Evolutionary conservation across 23 tunicate species (phyloP).

Genomic region (Ascidia mentula): DNA sequence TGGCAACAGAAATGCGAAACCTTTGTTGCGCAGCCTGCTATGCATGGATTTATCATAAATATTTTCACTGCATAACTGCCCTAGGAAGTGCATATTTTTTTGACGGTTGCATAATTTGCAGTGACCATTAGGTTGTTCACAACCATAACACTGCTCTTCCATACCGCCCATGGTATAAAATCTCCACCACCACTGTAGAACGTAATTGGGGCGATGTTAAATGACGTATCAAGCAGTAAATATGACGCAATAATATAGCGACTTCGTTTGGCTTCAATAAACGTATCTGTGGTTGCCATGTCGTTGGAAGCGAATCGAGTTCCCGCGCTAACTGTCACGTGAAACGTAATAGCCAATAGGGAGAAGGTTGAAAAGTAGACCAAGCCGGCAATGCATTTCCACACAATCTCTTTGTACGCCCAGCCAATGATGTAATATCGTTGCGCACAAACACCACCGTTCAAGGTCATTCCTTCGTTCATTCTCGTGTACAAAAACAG

Average conservation of each 20-base stretch:
- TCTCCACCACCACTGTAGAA: neutral
- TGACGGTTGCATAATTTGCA: too few relatives aligned
- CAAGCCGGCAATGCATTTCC: neutral
- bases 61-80: too few relatives aligned
- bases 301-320: neutral
- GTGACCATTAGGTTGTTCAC: neutral
- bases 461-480: neutral
- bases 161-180: neutral
- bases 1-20: too few relatives aligned
- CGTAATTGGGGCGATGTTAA: neutral
- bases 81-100: too few relatives aligned
- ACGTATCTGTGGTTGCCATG: neutral
- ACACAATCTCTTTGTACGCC: neutral
- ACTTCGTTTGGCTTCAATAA: neutral
- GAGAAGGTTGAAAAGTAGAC: constrained; percentile 3
- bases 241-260: neutral
- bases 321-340: neutral
- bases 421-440: neutral
- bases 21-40: too few relatives aligned
- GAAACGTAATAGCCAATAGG: neutral
- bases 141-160: neutral
- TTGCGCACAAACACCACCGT: neutral
- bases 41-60: too few relatives aligned
- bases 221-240: neutral
- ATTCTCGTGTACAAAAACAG: neutral